A percentile compares a stretch with the other conserved stretches of the same genome.
phyloP scores from a whole-genome alignment of 2,113 vertebrate species.

The Alethe diademata region DNA sequence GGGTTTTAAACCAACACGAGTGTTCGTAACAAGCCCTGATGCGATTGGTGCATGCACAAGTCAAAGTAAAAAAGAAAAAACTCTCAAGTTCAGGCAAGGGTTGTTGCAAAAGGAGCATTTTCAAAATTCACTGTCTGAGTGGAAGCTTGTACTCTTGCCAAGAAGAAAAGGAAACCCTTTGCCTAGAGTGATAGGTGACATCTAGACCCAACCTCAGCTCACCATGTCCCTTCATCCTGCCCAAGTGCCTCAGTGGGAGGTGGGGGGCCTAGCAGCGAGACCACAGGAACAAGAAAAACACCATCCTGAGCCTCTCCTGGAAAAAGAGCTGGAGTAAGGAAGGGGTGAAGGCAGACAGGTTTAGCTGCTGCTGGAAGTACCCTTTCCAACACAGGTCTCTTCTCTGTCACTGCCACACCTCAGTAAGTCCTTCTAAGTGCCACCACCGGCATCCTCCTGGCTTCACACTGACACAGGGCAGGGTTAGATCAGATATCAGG shows the following conservation, averaged over 20 bases:
- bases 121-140: background rate
- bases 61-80: background rate
- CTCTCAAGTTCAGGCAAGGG: background rate
- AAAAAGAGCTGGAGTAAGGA: rapidly evolving
- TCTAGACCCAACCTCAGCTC: background rate
- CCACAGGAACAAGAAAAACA: background rate
- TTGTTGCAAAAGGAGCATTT: background rate
- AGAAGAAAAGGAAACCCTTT: background rate
- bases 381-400: rapidly evolving
- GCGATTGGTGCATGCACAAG: background rate
- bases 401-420: background rate
- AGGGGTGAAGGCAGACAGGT: rapidly evolving
- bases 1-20: background rate
- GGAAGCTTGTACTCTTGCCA: background rate
- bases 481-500: background rate
- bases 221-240: background rate
- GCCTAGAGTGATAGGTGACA: background rate
- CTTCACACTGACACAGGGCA: background rate
- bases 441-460: rapidly evolving
- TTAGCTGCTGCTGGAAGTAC: background rate
- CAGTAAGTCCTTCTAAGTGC: background rate
- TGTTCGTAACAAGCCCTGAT: background rate
- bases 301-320: background rate
- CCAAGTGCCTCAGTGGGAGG: background rate
- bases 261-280: background rate